Conservation (phyloP, 2,113 vertebrate species). For the Lichenostomus cassidix region DNA sequence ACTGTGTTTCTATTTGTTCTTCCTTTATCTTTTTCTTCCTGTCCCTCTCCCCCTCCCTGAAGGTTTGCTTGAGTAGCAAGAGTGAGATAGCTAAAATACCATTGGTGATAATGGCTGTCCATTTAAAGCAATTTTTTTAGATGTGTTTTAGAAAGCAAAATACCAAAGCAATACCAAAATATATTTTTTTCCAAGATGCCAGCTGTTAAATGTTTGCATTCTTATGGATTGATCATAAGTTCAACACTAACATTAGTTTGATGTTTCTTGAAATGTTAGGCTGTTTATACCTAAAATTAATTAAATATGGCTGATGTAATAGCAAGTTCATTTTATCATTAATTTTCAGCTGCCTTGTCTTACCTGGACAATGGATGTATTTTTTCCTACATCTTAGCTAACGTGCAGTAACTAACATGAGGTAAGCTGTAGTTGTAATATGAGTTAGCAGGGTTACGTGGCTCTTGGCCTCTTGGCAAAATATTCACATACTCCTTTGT, state of each 20-base stretch:
- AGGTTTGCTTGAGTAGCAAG: not conserved
- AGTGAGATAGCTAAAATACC: not conserved
- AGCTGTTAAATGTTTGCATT: not conserved
- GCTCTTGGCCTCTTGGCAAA: not conserved
- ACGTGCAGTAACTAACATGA: not conserved
- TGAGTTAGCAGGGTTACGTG: not conserved
- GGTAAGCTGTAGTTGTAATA: not conserved
- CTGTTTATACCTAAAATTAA: not conserved
- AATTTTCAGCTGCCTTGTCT: not conserved
- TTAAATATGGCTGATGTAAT: not conserved
- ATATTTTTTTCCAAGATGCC: fast-evolving
- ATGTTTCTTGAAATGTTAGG: not conserved
- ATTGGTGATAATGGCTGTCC: not conserved
- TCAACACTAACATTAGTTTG: not conserved
- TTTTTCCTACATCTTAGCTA: not conserved
- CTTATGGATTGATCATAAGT: not conserved
- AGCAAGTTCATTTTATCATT: not conserved
- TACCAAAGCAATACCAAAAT: not conserved
- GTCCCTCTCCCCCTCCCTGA: not conserved
- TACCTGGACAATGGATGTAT: not conserved
- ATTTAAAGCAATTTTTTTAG: not conserved
- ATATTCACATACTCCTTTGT: not conserved
- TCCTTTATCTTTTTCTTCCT: not conserved
- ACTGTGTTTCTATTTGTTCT: not conserved
- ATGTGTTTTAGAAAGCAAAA: not conserved